These are phyloP conservation scores for Psittacula echo DNA, from an alignment of 2,797 vertebrate species.

Conservation along the genomic window DNA sequence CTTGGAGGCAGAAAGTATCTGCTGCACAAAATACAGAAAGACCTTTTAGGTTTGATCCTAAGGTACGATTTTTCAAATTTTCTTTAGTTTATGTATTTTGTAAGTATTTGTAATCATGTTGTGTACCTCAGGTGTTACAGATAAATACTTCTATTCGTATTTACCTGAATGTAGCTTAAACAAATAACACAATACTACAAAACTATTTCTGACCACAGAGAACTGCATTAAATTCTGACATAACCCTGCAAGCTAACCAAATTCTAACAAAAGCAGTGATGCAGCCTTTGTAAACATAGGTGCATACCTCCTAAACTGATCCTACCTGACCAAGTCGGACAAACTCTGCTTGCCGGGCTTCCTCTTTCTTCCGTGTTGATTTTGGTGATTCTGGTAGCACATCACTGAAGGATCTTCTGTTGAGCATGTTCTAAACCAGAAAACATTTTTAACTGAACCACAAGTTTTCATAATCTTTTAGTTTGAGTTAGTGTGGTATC, in stretches of 20 bases:
- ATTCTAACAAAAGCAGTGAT: neutral
- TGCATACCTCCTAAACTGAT: neutral
- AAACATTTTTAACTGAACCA: neutral
- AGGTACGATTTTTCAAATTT: neutral
- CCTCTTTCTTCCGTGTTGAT: conserved; percentile 95
- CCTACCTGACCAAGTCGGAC: conserved; percentile 94
- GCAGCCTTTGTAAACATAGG: neutral
- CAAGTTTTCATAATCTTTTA: neutral
- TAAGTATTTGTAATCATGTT: neutral
- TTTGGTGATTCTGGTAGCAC: conserved; percentile 97
- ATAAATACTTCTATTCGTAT: neutral
- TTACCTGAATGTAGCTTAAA: neutral
- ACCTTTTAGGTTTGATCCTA: neutral
- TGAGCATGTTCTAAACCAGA: conserved; percentile 92
- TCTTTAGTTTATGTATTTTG: neutral
- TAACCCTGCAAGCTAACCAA: neutral
- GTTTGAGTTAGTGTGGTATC: neutral
- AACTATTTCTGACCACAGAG: neutral
- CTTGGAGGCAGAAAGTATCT: neutral
- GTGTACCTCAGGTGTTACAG: neutral
- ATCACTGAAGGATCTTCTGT: conserved; percentile 95
- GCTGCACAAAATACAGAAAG: neutral
- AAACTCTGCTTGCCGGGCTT: conserved; percentile 96
- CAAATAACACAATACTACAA: neutral
- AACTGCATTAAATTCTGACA: neutral